Evolutionary conservation across 2,888 invertebrate species (phyloP), one percentile per base, ranked within the genome.

Genomic region (Cephalotes varians): DNA sequence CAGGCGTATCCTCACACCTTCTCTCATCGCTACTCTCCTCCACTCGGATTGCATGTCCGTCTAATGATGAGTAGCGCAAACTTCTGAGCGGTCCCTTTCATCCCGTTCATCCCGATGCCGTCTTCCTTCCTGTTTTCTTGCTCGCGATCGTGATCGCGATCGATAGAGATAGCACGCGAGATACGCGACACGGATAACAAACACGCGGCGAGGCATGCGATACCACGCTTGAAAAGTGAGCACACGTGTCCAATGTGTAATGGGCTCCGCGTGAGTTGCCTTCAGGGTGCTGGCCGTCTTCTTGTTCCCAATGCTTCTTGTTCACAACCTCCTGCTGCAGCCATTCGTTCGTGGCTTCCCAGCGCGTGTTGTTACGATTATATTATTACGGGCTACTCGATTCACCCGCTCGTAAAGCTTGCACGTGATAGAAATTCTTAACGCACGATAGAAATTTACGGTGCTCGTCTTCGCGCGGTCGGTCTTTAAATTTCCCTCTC

Each of bases 181-280:
- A 64, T 37, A 9, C 51, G 34, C 62, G 64, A 58, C 58, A 44
- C 64, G 62, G 62, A 64, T 76, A 76, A 62, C 62, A 62, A 74
- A 74, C 62, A 62, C 62, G 58, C 74, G 49, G 62, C 15, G 44
- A 47, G 34, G 62, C 49, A 12, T 18, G 44, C 34, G 62, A 28
- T 74, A 49, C 51, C 44, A 58, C 34, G 49, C 51, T 37, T 74
- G 74, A 74, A 74, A 62, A 83, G 49, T 58, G 65, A 76, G 47
- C 72, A 71, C 58, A 85, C 84, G 84, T 84, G 84, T 84, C 84
- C 62, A 85, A 84, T 85, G 74, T 31, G 65, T 85, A 85, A 85
- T 85, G 34, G 81, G 73, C 34, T 62, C 44, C 34, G 58, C 51
- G 21, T 62, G 73, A 74, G 73, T 21, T 21, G 40, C 44, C 73